These are phyloP conservation scores for Xanthia icteritia DNA, from an alignment of 2,888 invertebrate species.

Conservation along the genomic window DNA sequence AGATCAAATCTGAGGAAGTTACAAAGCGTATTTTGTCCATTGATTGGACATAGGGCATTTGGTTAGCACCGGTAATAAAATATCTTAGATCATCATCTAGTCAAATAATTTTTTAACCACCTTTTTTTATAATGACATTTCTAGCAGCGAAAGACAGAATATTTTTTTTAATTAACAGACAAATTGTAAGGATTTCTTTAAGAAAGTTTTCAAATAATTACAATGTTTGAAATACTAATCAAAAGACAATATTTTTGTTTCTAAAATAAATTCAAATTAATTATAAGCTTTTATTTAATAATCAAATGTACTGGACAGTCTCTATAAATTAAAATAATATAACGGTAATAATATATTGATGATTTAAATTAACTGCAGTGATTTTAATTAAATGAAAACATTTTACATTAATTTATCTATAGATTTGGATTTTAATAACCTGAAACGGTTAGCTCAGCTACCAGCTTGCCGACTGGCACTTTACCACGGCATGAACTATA, in stretches of 20 bases:
- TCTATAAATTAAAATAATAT: not conserved
- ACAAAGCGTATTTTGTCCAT: not conserved
- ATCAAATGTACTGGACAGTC: not conserved
- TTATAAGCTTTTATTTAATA: not conserved
- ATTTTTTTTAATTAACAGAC: not conserved
- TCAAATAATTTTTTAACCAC: not conserved
- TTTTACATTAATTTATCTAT: not conserved
- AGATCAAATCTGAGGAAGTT: not conserved
- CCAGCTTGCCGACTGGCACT: not conserved
- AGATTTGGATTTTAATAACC: not conserved
- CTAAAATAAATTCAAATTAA: not conserved
- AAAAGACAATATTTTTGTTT: not conserved
- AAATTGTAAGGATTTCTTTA: slow-evolving; percentile 5
- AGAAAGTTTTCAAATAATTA: slow-evolving; percentile 1
- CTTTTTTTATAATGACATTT: not conserved
- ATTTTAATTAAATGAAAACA: not conserved
- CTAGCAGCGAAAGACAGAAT: not conserved
- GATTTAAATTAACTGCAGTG: not conserved
- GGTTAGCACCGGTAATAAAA: slow-evolving; percentile 4
- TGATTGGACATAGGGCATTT: not conserved
- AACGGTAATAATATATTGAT: not conserved
- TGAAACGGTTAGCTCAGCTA: too few species aligned
- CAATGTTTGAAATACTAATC: slow-evolving; percentile 33
- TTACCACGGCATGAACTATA: not conserved
- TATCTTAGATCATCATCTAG: not conserved